Evolutionary conservation across 2,888 invertebrate genomes (phyloP), one percentile per base, ranked within the genome.

Genomic region (Emmelina monodactyla): DNA sequence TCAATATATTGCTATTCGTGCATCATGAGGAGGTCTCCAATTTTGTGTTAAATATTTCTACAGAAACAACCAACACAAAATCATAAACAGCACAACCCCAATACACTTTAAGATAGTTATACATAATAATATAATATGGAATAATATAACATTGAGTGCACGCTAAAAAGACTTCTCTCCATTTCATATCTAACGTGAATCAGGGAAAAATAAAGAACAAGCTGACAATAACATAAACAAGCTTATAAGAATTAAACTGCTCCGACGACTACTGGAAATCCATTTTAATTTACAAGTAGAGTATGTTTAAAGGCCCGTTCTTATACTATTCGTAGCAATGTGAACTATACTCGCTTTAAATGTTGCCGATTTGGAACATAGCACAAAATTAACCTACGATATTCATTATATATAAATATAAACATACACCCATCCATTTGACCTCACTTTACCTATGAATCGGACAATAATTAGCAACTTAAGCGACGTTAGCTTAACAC

Each of bases 301-400:
- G 37, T 39, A 44, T 41, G 39, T 44, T 47, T 46, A 42, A 41
- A 40, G 37, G 39, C 49, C 35, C 38, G 35, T 33, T 37, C 36
- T 25, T 25, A 25, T 6, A 25, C 25, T 25, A n/a, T n/a, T n/a
- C n/a, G 25, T 11, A 25, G 9, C 9, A 19, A 19, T 25, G 11
- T 25, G 25, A 25, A 25, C 9, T 11, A 25, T 11, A 25, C 25
- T 25, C 42, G 39, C 39, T 38, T 39, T 16, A 14, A 11, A 19
- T 32, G 35, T 38, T 37, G 49, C 46, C 49, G 49, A 48, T 58
- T 53, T 56, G 61, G 62, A 64, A 63, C 13, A 72, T 75, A 70
- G 69, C 75, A 72, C 73, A 63, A 73, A 69, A 72, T 72, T 76
- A 78, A 71, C 71, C 73, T 78, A 78, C 58, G 53, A 72, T 75